phyloP scores from a whole-genome alignment of 1,140 invertebrate genomes.

The Macrotrachela quadricornifera region DNA sequence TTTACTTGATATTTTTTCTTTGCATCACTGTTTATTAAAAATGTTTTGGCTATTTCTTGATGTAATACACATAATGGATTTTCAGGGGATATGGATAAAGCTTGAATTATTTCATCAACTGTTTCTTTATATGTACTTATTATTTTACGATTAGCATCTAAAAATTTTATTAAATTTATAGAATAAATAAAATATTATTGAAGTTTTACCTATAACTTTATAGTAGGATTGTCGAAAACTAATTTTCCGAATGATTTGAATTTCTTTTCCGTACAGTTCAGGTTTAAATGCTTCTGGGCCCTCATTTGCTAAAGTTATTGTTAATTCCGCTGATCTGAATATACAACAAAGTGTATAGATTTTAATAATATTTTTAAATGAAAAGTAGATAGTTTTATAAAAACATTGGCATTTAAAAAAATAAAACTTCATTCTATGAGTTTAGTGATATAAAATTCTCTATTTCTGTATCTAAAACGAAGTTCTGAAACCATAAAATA shows the following conservation, averaged over 20 bases:
- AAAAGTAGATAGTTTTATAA: not conserved
- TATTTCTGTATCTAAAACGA: too few species aligned
- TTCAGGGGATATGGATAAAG: conserved; percentile 61
- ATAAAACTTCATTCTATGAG: conserved; percentile 9
- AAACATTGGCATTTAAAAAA: not conserved
- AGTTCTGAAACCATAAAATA: too few species aligned
- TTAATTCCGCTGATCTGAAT: conserved; percentile 29
- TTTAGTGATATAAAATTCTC: too few species aligned
- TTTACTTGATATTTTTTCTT: too few species aligned
- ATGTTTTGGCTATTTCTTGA: conserved; percentile 65
- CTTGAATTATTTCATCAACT: conserved; percentile 39
- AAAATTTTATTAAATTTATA: too few species aligned
- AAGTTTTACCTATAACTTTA: conserved; percentile 30
- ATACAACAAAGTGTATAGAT: too few species aligned
- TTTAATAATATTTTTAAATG: not conserved
- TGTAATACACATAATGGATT: conserved; percentile 75
- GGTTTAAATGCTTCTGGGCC: conserved; percentile 47
- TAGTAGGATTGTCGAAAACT: conserved; percentile 40
- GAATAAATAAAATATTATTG: too few species aligned
- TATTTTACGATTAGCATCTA: too few species aligned
- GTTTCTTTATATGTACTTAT: conserved; percentile 15
- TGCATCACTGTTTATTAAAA: conserved; percentile 34
- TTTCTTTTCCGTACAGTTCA: conserved; percentile 49
- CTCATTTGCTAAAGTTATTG: conserved; percentile 35
- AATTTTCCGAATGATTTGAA: conserved; percentile 51